Conservation (phyloP, 1,140 invertebrate species). For the Stenopsyche tienmushanensis region DNA sequence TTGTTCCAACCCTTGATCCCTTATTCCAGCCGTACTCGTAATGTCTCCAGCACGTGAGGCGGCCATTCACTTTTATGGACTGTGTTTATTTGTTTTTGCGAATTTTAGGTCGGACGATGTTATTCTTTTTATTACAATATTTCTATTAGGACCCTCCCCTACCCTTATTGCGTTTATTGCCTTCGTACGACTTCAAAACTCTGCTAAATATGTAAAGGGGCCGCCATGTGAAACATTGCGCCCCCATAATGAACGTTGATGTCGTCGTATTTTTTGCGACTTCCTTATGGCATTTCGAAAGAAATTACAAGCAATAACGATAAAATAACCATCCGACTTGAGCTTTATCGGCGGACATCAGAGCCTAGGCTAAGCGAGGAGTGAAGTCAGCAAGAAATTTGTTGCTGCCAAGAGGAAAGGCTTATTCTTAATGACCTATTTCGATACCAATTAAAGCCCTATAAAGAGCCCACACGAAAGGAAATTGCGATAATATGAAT, state of each 20-base stretch:
- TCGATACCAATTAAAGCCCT: background rate
- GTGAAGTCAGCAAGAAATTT: background rate
- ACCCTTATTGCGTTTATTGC: constrained; percentile 26
- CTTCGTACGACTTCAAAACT: background rate
- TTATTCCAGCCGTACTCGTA: background rate
- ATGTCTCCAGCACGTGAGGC: constrained; percentile 32
- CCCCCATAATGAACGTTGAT: background rate
- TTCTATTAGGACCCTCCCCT: constrained; percentile 29
- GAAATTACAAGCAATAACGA: constrained; percentile 10
- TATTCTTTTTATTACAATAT: constrained; percentile 34
- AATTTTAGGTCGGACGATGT: constrained; percentile 26
- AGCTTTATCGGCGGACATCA: background rate
- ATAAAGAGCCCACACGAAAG: background rate
- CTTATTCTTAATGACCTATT: background rate
- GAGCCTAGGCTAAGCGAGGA: background rate
- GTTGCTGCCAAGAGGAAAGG: background rate
- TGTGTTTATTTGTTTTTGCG: constrained; percentile 31
- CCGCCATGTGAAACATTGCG: background rate
- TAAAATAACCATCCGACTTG: constrained; percentile 10
- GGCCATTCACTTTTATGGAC: constrained; percentile 36
- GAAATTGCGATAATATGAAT: background rate
- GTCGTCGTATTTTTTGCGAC: constrained; percentile 7
- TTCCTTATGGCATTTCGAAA: constrained; percentile 6
- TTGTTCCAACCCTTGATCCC: too few relatives aligned
- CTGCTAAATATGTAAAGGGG: background rate